phyloP scores from a whole-genome alignment of 2,113 vertebrate species.

The Amblyornis subalaris region DNA sequence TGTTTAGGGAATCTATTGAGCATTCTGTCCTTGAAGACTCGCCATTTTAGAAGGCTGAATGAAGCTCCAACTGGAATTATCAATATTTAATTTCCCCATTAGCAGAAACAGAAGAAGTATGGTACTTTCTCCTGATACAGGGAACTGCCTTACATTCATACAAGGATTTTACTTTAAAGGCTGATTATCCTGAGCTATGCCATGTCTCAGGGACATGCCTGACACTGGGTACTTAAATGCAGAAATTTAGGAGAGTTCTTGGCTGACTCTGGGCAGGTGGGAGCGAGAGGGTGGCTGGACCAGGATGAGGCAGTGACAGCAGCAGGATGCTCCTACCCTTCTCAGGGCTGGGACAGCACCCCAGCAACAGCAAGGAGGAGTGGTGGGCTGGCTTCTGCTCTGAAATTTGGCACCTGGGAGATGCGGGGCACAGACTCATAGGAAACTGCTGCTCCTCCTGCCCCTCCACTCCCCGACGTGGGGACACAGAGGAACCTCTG shows the following conservation, averaged over 20 bases:
- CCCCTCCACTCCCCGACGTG: not conserved
- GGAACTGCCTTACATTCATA: not conserved
- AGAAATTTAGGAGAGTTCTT: not conserved
- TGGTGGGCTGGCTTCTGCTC: not conserved
- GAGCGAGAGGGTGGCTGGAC: not conserved
- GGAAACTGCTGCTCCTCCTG: not conserved
- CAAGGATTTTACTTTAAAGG: not conserved
- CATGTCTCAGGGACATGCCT: not conserved
- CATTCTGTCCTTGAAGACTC: not conserved
- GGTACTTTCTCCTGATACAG: not conserved
- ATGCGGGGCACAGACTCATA: not conserved
- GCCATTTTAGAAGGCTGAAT: not conserved
- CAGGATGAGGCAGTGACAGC: accelerated
- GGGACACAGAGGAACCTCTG: conserved; percentile 12
- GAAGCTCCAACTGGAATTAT: not conserved
- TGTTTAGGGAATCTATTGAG: not conserved
- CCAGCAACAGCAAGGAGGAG: not conserved
- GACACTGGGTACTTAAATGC: not conserved
- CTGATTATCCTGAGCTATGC: not conserved
- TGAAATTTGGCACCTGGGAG: not conserved
- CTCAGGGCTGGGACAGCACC: not conserved
- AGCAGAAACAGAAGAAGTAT: conserved; percentile 6
- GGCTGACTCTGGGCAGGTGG: not conserved
- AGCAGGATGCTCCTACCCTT: not conserved
- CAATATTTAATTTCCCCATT: conserved; percentile 52